phyloP scores from a whole-genome alignment of 2,113 vertebrate genomes.

The Accipiter cooperii region DNA sequence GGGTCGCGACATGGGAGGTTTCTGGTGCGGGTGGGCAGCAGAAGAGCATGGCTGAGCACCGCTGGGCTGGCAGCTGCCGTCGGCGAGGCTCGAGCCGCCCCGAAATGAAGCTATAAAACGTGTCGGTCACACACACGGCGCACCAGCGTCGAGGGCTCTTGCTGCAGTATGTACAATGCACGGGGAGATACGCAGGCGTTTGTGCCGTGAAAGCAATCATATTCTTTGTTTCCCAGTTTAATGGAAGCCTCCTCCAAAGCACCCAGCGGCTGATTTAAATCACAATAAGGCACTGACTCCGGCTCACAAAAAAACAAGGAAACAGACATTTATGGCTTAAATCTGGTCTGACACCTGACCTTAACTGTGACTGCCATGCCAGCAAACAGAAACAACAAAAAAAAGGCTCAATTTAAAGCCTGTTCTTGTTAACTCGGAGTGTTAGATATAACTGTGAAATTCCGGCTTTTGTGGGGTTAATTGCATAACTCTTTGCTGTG shows the following conservation, averaged over 20 bases:
- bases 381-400: conserved; percentile 36
- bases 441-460: conserved; percentile 62
- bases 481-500: conserved; percentile 62
- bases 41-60: fast-evolving
- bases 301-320: conserved; percentile 38
- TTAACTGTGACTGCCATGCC: conserved; percentile 35
- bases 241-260: conserved; percentile 38
- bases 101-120: neutral
- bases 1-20: fast-evolving
- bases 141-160: neutral
- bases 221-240: conserved; percentile 54
- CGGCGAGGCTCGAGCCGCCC: fast-evolving
- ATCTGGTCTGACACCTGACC: conserved; percentile 47
- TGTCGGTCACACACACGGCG: neutral
- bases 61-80: neutral
- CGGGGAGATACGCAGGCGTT: neutral
- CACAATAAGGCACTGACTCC: conserved; percentile 39
- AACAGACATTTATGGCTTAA: conserved; percentile 50
- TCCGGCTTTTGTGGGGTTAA: conserved; percentile 58
- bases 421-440: conserved; percentile 23
- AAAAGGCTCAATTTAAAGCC: neutral
- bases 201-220: neutral
- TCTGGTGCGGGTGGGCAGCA: fast-evolving
- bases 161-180: neutral
- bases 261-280: conserved; percentile 55